A percentile compares a stretch with the other conserved stretches of the same genome.
Conservation (phyloP, 1,140 invertebrate species). For the Luehdorfia chinensis region DNA sequence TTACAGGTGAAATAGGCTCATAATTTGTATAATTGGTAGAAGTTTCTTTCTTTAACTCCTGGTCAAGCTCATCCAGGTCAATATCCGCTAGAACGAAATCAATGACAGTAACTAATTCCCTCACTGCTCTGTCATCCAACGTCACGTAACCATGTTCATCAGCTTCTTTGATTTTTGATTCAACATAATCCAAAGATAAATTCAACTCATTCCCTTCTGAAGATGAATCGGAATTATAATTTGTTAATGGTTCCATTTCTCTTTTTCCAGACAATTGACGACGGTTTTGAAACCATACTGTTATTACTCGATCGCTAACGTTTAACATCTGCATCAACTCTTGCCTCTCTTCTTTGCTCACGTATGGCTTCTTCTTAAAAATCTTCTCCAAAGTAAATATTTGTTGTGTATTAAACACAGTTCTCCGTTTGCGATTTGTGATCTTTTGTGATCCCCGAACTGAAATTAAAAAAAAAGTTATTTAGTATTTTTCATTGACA, state of each 20-base stretch:
- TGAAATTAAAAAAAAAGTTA: not conserved
- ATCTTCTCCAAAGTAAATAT: conserved; percentile 40
- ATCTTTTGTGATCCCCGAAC: conserved; percentile 20
- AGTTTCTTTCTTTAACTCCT: not conserved
- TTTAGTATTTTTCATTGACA: not conserved
- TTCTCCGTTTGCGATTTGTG: conserved; percentile 38
- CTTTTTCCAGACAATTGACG: conserved; percentile 39
- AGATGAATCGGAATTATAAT: conserved; percentile 10
- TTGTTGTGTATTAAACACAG: conserved; percentile 49
- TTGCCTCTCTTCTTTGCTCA: conserved; percentile 33
- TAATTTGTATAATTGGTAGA: conserved; percentile 24
- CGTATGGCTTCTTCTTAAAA: conserved; percentile 39
- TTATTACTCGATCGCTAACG: conserved; percentile 42
- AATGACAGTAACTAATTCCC: conserved; percentile 21
- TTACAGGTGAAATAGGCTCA: conserved; percentile 48
- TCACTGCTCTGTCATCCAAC: conserved; percentile 34
- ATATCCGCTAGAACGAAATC: not conserved
- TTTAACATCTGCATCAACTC: conserved; percentile 31
- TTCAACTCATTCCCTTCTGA: conserved; percentile 19
- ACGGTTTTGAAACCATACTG: conserved; percentile 58
- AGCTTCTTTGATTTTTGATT: conserved; percentile 33
- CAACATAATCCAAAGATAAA: conserved; percentile 29
- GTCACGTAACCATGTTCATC: conserved; percentile 41
- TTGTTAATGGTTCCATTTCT: conserved; percentile 17
- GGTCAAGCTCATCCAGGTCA: not conserved